phyloP scores from a whole-genome alignment of 2,797 vertebrate species.

The Morelia viridis region DNA sequence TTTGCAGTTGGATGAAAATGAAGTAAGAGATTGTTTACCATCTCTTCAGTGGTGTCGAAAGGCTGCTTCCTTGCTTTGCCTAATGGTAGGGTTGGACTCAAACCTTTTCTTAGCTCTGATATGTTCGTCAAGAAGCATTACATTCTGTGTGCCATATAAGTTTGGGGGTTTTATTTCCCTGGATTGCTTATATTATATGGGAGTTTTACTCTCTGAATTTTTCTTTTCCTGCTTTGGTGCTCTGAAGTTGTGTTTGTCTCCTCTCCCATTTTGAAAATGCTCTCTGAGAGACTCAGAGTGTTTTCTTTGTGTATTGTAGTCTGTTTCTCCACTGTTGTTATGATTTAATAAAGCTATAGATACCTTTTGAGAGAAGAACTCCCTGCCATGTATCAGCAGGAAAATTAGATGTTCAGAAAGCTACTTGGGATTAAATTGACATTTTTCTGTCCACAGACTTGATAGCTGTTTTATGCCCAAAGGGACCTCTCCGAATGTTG shows the following conservation, averaged over 20 bases:
- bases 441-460: conserved; percentile 79
- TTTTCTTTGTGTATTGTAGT: not conserved
- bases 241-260: not conserved
- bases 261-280: not conserved
- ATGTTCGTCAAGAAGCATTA: not conserved
- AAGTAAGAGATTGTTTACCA: not conserved
- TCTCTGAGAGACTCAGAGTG: not conserved
- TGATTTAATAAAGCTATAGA: not conserved
- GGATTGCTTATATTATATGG: not conserved
- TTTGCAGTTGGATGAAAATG: not conserved
- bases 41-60: not conserved
- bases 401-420: not conserved
- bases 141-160: not conserved
- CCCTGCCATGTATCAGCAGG: not conserved
- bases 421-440: conserved; percentile 15
- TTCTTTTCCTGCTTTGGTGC: not conserved
- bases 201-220: not conserved
- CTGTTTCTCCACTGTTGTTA: not conserved
- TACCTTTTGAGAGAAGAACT: not conserved
- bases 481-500: conserved; percentile 91
- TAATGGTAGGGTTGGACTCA: not conserved
- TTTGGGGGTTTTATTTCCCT: not conserved
- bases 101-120: not conserved
- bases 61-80: not conserved
- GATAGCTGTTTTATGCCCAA: conserved; percentile 90